These are phyloP conservation scores for Ailuropoda melanoleuca DNA, from an alignment of 2,113 vertebrate genomes.

Conservation along the genomic window DNA sequence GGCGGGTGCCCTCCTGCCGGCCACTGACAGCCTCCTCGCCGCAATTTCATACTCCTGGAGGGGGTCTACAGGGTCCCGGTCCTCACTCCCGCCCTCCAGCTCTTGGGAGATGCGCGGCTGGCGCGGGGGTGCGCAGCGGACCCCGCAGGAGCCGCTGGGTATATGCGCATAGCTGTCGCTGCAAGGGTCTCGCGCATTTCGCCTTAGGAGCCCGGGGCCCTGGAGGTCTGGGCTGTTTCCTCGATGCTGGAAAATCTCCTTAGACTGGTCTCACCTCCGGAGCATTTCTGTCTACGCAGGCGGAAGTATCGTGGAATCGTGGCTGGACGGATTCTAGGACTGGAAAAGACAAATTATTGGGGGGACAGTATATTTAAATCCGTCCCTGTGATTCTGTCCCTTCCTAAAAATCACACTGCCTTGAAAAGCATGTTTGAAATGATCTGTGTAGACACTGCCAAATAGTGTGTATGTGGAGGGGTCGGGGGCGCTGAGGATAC, in stretches of 20 bases:
- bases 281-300: neutral
- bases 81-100: neutral
- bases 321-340: constrained; percentile 9
- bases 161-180: neutral
- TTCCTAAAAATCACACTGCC: neutral
- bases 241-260: neutral
- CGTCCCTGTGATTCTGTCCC: neutral
- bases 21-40: neutral
- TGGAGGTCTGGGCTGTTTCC: neutral
- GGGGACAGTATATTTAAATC: constrained; percentile 6
- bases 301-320: constrained; percentile 28
- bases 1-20: neutral
- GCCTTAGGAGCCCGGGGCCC: neutral
- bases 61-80: neutral
- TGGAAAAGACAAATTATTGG: constrained; percentile 20
- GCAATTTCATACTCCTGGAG: neutral
- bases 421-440: constrained; percentile 1
- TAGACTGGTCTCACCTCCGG: neutral
- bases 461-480: neutral
- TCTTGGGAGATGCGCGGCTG: neutral
- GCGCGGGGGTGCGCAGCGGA: neutral
- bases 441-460: neutral
- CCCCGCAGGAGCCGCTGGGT: neutral
- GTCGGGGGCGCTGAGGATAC: neutral
- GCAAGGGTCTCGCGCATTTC: neutral